A percentile compares a stretch with the other conserved stretches of the same genome.
These are phyloP conservation scores for Oncorhynchus gorbuscha DNA, from an alignment of 2,113 vertebrate species.

Conservation along the genomic window DNA sequence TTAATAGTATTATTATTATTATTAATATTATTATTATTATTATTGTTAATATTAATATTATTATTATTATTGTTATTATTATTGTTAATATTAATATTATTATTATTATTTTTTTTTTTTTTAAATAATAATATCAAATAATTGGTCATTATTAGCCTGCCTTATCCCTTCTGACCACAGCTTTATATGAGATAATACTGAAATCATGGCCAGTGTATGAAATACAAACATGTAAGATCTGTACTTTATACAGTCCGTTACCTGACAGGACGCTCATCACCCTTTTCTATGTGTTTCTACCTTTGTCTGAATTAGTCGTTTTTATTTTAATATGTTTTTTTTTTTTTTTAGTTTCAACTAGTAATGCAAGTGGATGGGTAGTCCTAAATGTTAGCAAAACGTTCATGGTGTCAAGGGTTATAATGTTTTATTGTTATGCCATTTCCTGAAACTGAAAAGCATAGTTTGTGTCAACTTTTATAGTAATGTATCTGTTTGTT, in stretches of 20 bases:
- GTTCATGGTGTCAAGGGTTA: constrained; percentile 55
- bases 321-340: constrained; percentile 41
- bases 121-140: constrained; percentile 14
- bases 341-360: constrained; percentile 51
- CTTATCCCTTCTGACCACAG: constrained; percentile 53
- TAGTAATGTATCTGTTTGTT: constrained; percentile 57
- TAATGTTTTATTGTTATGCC: constrained; percentile 9
- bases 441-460: constrained; percentile 60
- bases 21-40: not conserved
- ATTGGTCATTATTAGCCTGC: constrained; percentile 38
- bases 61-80: too few relatives aligned
- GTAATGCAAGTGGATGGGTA: constrained; percentile 40
- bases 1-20: not conserved
- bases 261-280: constrained; percentile 44
- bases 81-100: not conserved
- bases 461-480: constrained; percentile 64
- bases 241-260: constrained; percentile 62
- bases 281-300: constrained; percentile 51
- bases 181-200: constrained; percentile 44
- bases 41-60: too few relatives aligned
- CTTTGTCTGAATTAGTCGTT: constrained; percentile 47
- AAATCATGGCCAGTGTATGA: constrained; percentile 40
- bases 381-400: constrained; percentile 45
- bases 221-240: constrained; percentile 39
- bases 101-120: not conserved